A percentile compares a stretch with the other conserved stretches of the same genome.
These are phyloP conservation scores for Otocyon megalotis DNA, from an alignment of 2,113 vertebrate genomes.

Conservation along the genomic window DNA sequence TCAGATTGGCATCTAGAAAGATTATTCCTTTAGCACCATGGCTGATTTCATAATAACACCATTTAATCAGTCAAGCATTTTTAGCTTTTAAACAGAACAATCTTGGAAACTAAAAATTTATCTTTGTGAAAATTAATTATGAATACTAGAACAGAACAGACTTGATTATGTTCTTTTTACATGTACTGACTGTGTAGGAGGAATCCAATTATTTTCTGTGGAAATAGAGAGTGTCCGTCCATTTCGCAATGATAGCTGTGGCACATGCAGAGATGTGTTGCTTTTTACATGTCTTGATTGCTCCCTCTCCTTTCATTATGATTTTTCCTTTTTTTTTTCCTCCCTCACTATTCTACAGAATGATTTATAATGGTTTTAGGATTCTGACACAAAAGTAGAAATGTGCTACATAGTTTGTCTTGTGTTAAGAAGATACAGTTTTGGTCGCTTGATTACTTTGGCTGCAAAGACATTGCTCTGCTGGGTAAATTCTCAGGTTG, in stretches of 20 bases:
- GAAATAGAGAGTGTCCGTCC: neutral
- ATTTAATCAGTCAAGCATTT: neutral
- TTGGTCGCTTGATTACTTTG: neutral
- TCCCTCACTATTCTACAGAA: neutral
- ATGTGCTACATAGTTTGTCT: neutral
- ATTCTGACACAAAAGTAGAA: neutral
- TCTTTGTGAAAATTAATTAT: neutral
- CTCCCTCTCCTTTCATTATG: neutral
- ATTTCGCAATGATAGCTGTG: neutral
- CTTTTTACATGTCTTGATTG: neutral
- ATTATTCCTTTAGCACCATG: neutral
- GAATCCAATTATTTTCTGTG: neutral
- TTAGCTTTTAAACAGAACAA: conserved; percentile 36
- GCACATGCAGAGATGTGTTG: neutral
- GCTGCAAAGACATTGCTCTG: neutral
- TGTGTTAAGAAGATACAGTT: neutral
- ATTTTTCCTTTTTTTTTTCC: neutral
- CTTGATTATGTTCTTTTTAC: neutral
- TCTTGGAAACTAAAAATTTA: conserved; percentile 11
- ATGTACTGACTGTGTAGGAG: no score
- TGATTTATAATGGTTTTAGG: neutral
- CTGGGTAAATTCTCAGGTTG: neutral
- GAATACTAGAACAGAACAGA: neutral
- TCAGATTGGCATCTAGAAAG: neutral
- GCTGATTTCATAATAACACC: neutral